Base-by-base conservation (phyloP, 2,888 invertebrate species). In the Amphipyra berbera region DNA sequence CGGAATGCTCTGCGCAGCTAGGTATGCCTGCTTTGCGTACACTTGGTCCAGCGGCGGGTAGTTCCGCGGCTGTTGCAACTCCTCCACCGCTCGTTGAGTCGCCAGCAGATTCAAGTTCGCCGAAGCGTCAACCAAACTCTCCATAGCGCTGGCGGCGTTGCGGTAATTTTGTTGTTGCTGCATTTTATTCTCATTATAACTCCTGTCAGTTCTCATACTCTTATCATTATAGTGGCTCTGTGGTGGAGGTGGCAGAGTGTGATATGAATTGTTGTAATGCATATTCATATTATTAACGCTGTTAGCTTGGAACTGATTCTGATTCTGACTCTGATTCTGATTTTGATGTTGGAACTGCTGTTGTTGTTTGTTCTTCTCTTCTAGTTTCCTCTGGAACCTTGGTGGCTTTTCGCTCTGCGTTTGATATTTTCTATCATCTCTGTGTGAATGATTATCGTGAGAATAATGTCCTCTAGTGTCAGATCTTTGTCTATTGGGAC, bases 301-400 rank as follows among this genome's bases (percentile, higher is more conserved):
- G 69, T 42, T 78, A 57, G 35, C 33, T 49, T 85, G 83, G 27
- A 82, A 86, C n/a, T 84, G 84, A 48, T 82, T 79, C 27, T 83
- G 82, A 6, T 81, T 83, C 5, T 83, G 82, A 6, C 80, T 83
- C 5, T 81, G 83, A 8, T 84, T 81, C 33, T 85, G 89, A 8
- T 84, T 81, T 33, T 85, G 89, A 9, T 84, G 81, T 15, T 86
- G 87, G 2, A 87, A 88, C 59, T 86, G 87, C 35, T 87, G 88
- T n/a, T 91, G 90, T 49, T 92, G 93, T 73, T 93, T 95, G 65
- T 92, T 91, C 72, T 92, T 92, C 68, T 94, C 95, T 48, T 95
- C 95, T 37, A 93, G 77, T 72, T 95, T 96, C 73, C 92, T 95
- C 81, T 96, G 96, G 83, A 96, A 96, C 62, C 96, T 88, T 5